phyloP scores from a whole-genome alignment of 2,113 vertebrate species.

The Miniopterus natalensis region DNA sequence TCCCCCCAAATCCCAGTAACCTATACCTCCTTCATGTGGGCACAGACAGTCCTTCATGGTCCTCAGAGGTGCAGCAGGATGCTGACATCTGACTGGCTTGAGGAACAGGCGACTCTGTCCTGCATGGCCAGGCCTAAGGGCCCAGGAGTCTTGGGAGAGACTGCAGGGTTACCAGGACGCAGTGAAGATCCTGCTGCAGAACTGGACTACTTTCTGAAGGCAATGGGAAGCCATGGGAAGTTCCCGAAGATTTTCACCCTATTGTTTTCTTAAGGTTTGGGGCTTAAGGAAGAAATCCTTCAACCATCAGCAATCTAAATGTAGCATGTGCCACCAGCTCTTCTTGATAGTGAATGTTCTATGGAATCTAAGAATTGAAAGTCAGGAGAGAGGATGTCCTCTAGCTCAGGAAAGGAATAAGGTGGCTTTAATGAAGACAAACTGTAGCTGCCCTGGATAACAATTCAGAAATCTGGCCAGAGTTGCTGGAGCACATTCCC shows the following conservation, averaged over 20 bases:
- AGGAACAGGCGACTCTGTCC: not conserved
- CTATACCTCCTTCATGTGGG: not conserved
- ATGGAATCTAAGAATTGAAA: not conserved
- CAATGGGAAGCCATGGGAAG: not conserved
- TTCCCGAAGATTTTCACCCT: not conserved
- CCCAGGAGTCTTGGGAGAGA: not conserved
- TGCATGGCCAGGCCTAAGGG: not conserved
- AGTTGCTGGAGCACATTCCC: slow-evolving; percentile 1
- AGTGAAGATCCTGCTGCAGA: not conserved
- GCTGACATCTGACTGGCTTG: not conserved
- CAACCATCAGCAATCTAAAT: not conserved
- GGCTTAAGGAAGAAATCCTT: slow-evolving; percentile 24
- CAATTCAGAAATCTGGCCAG: not conserved
- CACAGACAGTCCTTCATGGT: not conserved
- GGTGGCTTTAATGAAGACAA: not conserved
- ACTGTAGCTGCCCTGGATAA: not conserved
- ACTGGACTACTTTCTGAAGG: not conserved
- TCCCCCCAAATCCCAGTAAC: not conserved
- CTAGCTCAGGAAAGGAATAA: not conserved
- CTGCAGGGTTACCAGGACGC: fast-evolving
- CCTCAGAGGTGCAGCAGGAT: not conserved
- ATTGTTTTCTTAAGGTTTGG: not conserved
- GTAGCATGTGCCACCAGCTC: not conserved
- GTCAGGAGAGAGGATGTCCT: not conserved
- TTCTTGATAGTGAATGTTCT: not conserved